These are phyloP conservation scores for Drosophila sproati DNA, from an alignment of 1,140 invertebrate genomes.

Conservation along the genomic window DNA sequence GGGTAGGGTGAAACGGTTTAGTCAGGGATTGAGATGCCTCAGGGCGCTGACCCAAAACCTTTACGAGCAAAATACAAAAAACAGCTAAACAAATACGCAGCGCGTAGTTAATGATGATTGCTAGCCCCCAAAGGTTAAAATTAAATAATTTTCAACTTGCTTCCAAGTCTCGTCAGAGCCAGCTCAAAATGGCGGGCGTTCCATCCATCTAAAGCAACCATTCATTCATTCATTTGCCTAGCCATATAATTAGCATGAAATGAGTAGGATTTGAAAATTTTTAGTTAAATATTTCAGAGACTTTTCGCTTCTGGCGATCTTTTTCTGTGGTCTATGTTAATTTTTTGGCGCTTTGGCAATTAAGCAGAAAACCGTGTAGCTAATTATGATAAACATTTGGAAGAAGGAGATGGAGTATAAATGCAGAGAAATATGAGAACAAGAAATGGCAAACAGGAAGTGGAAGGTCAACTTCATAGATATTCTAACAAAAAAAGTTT, in stretches of 20 bases:
- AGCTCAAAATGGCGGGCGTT: conserved; percentile 77
- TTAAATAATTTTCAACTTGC: conserved; percentile 76
- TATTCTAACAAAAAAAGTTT: conserved; percentile 7
- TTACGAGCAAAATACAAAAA: conserved; percentile 46
- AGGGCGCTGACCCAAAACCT: conserved; percentile 77
- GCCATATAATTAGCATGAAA: conserved; percentile 82
- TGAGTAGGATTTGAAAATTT: conserved; percentile 75
- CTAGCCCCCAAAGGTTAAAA: conserved; percentile 79
- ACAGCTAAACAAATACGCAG: conserved; percentile 62
- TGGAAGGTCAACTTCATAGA: conserved; percentile 29
- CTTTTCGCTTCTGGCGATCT: conserved; percentile 69
- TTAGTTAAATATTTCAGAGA: conserved; percentile 70
- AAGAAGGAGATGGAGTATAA: conserved; percentile 31
- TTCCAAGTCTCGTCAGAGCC: conserved; percentile 44
- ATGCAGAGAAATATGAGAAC: conserved; percentile 10
- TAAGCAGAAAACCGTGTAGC: conserved; percentile 76
- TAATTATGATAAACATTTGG: conserved; percentile 78
- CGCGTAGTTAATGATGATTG: conserved; percentile 82
- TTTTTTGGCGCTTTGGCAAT: conserved; percentile 71
- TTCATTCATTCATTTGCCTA: conserved; percentile 57
- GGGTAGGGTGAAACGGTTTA: conserved; percentile 53
- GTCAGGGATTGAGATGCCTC: conserved; percentile 50
- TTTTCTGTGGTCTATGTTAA: conserved; percentile 67
- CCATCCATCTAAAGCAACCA: conserved; percentile 52
- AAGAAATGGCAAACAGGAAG: conserved; percentile 52